Conservation (phyloP, 2,797 vertebrate species). For the Epinephelus awoara region DNA sequence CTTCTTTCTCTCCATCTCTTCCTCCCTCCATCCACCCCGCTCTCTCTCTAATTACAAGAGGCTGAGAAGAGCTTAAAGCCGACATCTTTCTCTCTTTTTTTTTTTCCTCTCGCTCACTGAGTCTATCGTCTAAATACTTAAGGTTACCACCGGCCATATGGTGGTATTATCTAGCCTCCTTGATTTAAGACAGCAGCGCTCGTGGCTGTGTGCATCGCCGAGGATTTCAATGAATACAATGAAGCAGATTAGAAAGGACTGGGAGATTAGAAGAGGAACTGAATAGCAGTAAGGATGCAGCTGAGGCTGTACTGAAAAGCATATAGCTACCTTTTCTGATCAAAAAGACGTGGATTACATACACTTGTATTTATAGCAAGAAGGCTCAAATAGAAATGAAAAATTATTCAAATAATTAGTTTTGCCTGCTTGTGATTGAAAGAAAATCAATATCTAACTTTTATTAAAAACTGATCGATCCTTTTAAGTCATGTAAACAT, state of each 20-base stretch:
- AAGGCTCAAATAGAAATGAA: background rate
- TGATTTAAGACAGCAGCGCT: constrained; percentile 50
- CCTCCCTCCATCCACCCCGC: constrained; percentile 28
- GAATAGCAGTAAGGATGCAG: constrained; percentile 1
- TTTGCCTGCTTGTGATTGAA: background rate
- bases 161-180: constrained; percentile 63
- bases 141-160: constrained; percentile 71
- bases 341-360: background rate
- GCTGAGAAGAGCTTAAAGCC: constrained; percentile 56
- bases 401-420: background rate
- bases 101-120: constrained; percentile 13
- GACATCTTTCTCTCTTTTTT: constrained; percentile 39
- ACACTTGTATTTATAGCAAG: background rate
- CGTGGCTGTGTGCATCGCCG: constrained; percentile 33
- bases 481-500: background rate
- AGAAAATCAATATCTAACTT: background rate
- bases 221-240: constrained; percentile 68
- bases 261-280: constrained; percentile 39
- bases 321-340: background rate
- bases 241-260: constrained; percentile 55
- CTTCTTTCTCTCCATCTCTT: constrained; percentile 41
- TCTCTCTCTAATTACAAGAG: constrained; percentile 69
- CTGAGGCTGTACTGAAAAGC: constrained; percentile 14
- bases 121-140: constrained; percentile 54
- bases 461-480: background rate